Evolutionary conservation across 2,888 invertebrate genomes (phyloP).

Genomic region (Stegophylla sp.): DNA sequence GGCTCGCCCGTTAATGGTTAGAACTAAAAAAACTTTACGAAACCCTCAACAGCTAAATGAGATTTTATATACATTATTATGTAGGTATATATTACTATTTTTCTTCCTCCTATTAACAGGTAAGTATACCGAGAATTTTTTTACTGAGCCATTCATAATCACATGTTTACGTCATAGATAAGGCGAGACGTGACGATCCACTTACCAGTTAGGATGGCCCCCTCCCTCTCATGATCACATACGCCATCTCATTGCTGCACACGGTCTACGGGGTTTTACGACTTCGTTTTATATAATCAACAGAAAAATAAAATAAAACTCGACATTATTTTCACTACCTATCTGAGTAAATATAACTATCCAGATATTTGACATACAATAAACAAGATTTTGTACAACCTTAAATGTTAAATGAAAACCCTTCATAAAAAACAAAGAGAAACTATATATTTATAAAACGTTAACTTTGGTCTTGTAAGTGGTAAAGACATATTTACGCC

Average conservation of each 20-base stretch:
- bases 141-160: slow-evolving; percentile 52
- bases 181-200: slow-evolving; percentile 53
- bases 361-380: background rate
- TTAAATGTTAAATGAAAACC: background rate
- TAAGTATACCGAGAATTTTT: slow-evolving; percentile 46
- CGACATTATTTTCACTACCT: too few relatives aligned
- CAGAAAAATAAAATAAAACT: background rate
- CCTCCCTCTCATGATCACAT: background rate
- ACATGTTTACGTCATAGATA: slow-evolving; percentile 56
- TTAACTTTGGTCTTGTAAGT: background rate
- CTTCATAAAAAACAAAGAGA: background rate
- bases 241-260: background rate
- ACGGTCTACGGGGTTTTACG: slow-evolving; percentile 2
- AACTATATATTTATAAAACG: background rate
- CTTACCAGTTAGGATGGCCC: slow-evolving; percentile 30
- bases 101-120: background rate
- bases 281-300: background rate
- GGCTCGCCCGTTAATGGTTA: background rate
- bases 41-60: slow-evolving; percentile 32
- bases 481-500: background rate
- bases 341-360: background rate
- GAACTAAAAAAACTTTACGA: slow-evolving; percentile 40
- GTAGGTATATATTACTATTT: slow-evolving; percentile 20
- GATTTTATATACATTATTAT: background rate
- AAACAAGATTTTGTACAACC: background rate